phyloP scores from a whole-genome alignment of 2,113 vertebrate genomes.

The Dipodomys ordii region DNA sequence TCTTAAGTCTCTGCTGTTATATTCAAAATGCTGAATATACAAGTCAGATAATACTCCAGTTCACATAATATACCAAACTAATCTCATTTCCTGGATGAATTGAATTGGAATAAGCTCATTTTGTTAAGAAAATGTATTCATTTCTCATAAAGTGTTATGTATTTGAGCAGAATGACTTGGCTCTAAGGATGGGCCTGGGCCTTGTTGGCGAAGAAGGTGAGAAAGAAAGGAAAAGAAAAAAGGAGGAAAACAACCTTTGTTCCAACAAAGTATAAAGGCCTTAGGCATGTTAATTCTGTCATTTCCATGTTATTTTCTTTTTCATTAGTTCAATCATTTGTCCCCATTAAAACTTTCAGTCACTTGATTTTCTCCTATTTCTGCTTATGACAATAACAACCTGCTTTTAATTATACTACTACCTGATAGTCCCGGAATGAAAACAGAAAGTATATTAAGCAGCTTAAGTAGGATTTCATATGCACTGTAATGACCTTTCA shows the following conservation, averaged over 20 bases:
- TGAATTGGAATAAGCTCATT: slow-evolving; percentile 81
- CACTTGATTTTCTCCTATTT: neutral
- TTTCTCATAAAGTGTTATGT: slow-evolving; percentile 83
- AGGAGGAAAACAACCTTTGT: neutral
- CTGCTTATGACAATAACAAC: slow-evolving; percentile 62
- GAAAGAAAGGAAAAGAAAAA: neutral
- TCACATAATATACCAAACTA: slow-evolving; percentile 72
- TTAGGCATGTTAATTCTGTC: slow-evolving; percentile 66
- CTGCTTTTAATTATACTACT: slow-evolving; percentile 81
- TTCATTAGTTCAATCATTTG: slow-evolving; percentile 65
- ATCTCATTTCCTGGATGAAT: slow-evolving; percentile 80
- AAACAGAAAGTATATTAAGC: slow-evolving; percentile 78
- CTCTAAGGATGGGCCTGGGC: slow-evolving; percentile 63
- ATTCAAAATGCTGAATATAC: slow-evolving; percentile 64
- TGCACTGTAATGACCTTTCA: slow-evolving; percentile 78
- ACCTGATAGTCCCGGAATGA: slow-evolving; percentile 74
- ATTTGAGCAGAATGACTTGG: slow-evolving; percentile 73
- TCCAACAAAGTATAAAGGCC: neutral
- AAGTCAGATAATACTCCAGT: slow-evolving; percentile 63
- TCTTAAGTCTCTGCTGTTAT: slow-evolving; percentile 1
- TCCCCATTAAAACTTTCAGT: slow-evolving; percentile 57
- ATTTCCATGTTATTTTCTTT: slow-evolving; percentile 62
- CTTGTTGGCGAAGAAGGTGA: neutral
- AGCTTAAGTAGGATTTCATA: slow-evolving; percentile 78
- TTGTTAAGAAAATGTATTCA: slow-evolving; percentile 82